Evolutionary conservation across 2,797 vertebrate species (phyloP).

Genomic region (Enteromius mattozi): DNA sequence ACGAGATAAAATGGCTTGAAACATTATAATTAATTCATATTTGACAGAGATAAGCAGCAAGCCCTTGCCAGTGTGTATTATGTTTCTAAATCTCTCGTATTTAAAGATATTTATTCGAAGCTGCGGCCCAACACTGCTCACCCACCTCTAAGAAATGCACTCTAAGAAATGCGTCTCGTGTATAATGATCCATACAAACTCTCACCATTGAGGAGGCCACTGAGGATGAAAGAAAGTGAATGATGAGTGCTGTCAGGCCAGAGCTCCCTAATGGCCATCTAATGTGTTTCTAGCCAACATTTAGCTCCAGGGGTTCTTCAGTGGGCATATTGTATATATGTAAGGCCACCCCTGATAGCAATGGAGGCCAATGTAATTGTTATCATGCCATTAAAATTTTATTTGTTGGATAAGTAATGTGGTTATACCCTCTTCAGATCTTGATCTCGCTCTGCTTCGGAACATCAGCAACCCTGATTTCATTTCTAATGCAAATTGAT

Average conservation of each 20-base stretch:
- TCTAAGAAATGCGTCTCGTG: constrained; percentile 28
- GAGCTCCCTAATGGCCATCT: constrained; percentile 64
- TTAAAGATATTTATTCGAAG: constrained; percentile 31
- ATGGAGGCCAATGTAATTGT: constrained; percentile 63
- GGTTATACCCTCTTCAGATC: constrained; percentile 62
- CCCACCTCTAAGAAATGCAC: background rate
- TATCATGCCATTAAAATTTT: constrained; percentile 71
- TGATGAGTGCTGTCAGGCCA: constrained; percentile 62
- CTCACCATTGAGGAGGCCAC: constrained; percentile 31
- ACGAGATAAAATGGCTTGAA: background rate
- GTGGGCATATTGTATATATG: constrained; percentile 66
- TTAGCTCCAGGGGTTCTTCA: constrained; percentile 64
- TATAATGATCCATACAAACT: constrained; percentile 53
- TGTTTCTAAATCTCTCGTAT: constrained; percentile 15
- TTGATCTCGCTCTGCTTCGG: constrained; percentile 49
- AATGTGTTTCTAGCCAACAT: constrained; percentile 67
- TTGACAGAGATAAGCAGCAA: constrained; percentile 10
- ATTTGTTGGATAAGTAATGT: constrained; percentile 70
- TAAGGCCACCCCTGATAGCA: constrained; percentile 64
- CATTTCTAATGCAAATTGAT: constrained; percentile 70
- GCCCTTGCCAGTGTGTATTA: background rate
- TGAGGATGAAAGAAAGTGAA: constrained; percentile 53
- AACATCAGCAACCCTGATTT: constrained; percentile 65
- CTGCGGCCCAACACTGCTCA: background rate
- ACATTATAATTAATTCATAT: background rate